Conservation (phyloP, 2,797 vertebrate species). For the Emydoidea blandingii region DNA sequence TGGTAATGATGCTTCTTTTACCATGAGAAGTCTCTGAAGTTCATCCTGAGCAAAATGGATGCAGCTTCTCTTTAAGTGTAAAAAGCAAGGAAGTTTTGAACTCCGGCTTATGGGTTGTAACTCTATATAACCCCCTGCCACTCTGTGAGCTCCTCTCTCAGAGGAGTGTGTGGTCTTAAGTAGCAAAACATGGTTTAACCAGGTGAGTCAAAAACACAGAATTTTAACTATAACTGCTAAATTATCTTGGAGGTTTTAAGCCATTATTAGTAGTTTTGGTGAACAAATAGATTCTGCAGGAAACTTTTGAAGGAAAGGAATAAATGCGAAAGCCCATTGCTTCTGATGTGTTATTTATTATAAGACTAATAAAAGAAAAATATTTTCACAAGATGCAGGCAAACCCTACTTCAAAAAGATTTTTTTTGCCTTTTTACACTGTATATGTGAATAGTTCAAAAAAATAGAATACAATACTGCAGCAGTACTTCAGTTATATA, state of each 20-base stretch:
- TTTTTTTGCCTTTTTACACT: too few species aligned
- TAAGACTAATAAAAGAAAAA: too few species aligned
- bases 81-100: too few species aligned
- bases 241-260: not conserved
- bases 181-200: not conserved
- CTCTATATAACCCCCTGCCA: not conserved
- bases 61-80: not conserved
- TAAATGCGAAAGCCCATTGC: too few species aligned
- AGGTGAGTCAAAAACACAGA: not conserved
- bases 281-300: constrained; percentile 1
- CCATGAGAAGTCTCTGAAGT: not conserved
- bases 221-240: not conserved
- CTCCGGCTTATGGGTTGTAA: not conserved
- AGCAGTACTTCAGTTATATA: too few species aligned
- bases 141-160: not conserved
- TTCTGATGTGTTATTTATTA: too few species aligned
- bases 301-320: not conserved
- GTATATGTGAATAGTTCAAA: too few species aligned
- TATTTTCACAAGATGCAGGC: too few species aligned
- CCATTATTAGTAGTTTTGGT: not conserved
- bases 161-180: not conserved
- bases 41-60: not conserved
- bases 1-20: not conserved
- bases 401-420: too few species aligned
- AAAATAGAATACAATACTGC: too few species aligned